Evolutionary conservation across 1,140 invertebrate genomes (phyloP).

Genomic region (Eriocheir sinensis): DNA sequence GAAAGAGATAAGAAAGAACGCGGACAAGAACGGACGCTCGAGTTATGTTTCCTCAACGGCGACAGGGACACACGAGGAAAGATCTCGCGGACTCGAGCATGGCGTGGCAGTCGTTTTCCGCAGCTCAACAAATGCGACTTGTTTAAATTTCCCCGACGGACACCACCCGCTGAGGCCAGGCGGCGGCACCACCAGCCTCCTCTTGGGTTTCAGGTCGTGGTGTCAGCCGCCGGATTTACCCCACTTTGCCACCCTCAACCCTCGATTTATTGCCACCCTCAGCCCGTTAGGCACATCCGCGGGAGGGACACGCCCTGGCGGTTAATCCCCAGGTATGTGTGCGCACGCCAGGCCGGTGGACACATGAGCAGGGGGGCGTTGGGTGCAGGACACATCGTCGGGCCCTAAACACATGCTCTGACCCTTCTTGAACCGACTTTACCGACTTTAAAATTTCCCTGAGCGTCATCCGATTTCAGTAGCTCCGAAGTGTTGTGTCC

Average conservation of each 20-base stretch:
- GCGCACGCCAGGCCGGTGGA: neutral
- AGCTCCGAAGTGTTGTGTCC: constrained; percentile 19
- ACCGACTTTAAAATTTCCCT: neutral
- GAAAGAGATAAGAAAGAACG: neutral
- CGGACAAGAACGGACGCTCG: neutral
- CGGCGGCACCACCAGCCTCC: constrained; percentile 20
- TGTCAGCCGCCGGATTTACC: constrained; percentile 36
- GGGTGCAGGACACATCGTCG: neutral
- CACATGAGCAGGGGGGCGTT: neutral
- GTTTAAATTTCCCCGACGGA: neutral
- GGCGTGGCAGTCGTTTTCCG: neutral
- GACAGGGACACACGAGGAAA: neutral
- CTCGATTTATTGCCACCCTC: neutral
- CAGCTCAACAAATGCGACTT: neutral
- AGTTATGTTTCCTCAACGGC: neutral
- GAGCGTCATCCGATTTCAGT: neutral
- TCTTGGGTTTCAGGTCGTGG: constrained; percentile 35
- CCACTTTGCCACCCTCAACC: constrained; percentile 25
- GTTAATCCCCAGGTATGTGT: neutral
- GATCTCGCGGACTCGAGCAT: neutral
- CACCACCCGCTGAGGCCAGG: neutral
- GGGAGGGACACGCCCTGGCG: neutral
- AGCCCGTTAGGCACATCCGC: neutral
- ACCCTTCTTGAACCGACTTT: neutral
- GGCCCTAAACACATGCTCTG: neutral